These are phyloP conservation scores for Spilosoma lubricipeda DNA, from an alignment of 2,888 invertebrate species.

Conservation along the genomic window DNA sequence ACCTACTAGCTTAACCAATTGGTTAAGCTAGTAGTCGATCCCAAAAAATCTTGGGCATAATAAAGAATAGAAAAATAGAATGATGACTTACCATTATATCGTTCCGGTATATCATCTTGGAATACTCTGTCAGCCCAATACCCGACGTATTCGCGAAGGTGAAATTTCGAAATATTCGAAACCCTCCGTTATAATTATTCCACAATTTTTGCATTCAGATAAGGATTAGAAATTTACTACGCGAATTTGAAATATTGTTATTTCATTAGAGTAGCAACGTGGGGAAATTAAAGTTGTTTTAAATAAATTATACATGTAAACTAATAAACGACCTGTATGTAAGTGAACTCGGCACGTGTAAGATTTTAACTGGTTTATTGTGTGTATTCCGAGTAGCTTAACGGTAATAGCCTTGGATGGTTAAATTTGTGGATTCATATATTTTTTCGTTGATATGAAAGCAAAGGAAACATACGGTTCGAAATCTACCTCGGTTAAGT, in stretches of 20 bases:
- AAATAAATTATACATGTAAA: neutral
- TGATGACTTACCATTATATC: no score
- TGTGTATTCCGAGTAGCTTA: neutral
- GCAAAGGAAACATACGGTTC: neutral
- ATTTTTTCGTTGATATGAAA: neutral
- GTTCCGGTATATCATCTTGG: no score
- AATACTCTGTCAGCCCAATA: no score
- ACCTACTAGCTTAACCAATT: no score
- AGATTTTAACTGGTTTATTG: constrained; percentile 12
- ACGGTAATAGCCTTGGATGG: constrained; percentile 3
- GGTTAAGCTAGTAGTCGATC: no score
- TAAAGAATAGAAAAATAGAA: no score
- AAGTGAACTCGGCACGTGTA: neutral
- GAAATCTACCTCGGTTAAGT: neutral
- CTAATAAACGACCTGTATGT: neutral
- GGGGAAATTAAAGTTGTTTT: neutral
- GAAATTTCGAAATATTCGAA: no score
- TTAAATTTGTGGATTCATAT: neutral
- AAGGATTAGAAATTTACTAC: neutral
- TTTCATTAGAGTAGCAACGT: neutral
- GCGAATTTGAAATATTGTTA: neutral
- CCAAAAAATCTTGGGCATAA: no score
- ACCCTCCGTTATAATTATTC: no score
- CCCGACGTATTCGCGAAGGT: no score
- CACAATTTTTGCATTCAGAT: no score